Conservation (phyloP, 2,888 invertebrate species). For the Cataglyphis altisquamis region DNA sequence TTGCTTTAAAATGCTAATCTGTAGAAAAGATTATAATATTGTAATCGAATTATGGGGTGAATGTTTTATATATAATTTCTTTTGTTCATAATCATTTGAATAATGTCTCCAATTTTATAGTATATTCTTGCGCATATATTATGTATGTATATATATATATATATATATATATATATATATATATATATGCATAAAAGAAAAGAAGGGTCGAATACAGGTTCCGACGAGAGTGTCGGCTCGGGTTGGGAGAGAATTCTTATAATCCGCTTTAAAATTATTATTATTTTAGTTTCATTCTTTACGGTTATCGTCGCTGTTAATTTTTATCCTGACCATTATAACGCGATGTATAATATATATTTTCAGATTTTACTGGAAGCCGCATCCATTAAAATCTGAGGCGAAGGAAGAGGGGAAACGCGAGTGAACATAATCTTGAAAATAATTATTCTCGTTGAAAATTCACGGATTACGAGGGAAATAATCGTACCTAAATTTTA, state of each 20-base stretch:
- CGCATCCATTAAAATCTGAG: constrained; percentile 45
- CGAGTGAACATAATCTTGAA: constrained; percentile 28
- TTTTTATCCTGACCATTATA: constrained; percentile 62
- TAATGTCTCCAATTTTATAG: background rate
- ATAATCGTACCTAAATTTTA: constrained; percentile 48
- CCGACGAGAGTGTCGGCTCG: background rate
- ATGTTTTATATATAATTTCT: background rate
- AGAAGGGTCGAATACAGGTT: background rate
- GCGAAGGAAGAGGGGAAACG: background rate
- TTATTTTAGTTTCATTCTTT: constrained; percentile 56
- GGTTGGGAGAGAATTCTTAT: background rate
- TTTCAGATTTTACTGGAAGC: constrained; percentile 21
- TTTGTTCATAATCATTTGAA: constrained; percentile 6
- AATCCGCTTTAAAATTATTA: constrained; percentile 62
- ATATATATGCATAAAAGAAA: constrained; percentile 12
- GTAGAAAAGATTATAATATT: background rate
- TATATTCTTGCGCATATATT: background rate
- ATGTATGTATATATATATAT: background rate
- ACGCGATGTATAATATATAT: constrained; percentile 25
- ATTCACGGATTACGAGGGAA: constrained; percentile 20
- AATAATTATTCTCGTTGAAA: constrained; percentile 44
- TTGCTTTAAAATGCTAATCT: background rate
- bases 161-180: too few relatives aligned
- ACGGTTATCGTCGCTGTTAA: constrained; percentile 56
- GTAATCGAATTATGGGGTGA: background rate